Evolutionary conservation across 2,888 invertebrate genomes (phyloP), one percentile per base, ranked within the genome.

Genomic region (Cistogaster globosa): DNA sequence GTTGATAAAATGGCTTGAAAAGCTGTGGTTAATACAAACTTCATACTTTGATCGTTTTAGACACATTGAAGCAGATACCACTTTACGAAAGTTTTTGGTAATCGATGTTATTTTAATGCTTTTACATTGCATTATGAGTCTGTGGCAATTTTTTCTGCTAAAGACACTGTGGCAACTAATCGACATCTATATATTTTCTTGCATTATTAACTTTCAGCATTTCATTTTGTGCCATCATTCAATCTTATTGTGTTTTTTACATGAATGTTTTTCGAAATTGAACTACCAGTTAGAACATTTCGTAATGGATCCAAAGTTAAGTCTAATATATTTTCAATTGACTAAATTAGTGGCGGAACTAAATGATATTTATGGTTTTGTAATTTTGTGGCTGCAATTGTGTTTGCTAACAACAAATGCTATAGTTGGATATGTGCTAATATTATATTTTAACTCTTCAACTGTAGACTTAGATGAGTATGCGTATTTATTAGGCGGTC

Each of bases 261-360:
- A 79, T 18, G 83, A 84, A 45, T 58, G 63, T 36, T 60, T 69
- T n/a, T 84, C 83, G 0, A 57, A 58, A 58, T 9, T 84, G 14
- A 84, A 84, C 20, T 63, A 79, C 11, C 83, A 84, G n/a, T 45
- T 84, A 9, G 32, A 75, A 6, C 20, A 65, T 8, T 20, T 32
- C 12, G 3, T 22, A 32, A 38, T 42, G 36, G 83, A 84, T 75
- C 79, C 74, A 11, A 79, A 84, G 51, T 53, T 79, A 12, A 53
- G 69, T 45, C 16, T 79, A 38, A 84, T 84, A 6, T 84, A 63
- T 22, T 71, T 20, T 53, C 74, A 79, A 32, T 4, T 84, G 11
- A 53, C 69, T 45, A 1, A 22, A 9, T 22, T 84, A 14, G 12
- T 60, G 4, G 20, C 14, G 0, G 20, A 75, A 18, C 12, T 84